A percentile compares a stretch with the other conserved stretches of the same genome.
Conservation (phyloP, 2,113 vertebrate species). For the Laterallus jamaicensis region DNA sequence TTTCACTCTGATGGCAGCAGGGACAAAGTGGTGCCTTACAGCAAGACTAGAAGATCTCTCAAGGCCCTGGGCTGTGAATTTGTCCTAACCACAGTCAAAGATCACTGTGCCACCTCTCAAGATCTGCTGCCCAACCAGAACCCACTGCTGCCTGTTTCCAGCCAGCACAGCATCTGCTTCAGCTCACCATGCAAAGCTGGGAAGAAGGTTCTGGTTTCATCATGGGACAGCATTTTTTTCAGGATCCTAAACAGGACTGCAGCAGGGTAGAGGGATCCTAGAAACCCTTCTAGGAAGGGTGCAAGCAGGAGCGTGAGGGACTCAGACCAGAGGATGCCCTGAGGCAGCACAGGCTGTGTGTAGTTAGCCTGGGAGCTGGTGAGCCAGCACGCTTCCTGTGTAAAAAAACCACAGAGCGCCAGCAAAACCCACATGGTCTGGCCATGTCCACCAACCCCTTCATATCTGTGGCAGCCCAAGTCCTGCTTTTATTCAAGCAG, state of each 20-base stretch:
- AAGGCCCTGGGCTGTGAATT: neutral
- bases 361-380: neutral
- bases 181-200: neutral
- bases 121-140: neutral
- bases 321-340: neutral
- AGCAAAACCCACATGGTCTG: neutral
- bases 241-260: neutral
- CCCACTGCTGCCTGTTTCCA: neutral
- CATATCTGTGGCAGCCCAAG: neutral
- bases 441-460: neutral
- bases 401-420: neutral
- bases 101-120: neutral
- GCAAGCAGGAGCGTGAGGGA: neutral
- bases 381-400: rapidly evolving
- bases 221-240: neutral
- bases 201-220: neutral
- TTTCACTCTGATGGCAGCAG: neutral
- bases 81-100: neutral
- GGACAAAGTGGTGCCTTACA: neutral
- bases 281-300: neutral
- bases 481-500: neutral
- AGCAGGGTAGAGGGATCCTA: neutral
- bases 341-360: rapidly evolving
- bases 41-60: neutral
- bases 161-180: neutral